phyloP scores from a whole-genome alignment of 2,797 vertebrate species.

The Pelochelys cantorii region DNA sequence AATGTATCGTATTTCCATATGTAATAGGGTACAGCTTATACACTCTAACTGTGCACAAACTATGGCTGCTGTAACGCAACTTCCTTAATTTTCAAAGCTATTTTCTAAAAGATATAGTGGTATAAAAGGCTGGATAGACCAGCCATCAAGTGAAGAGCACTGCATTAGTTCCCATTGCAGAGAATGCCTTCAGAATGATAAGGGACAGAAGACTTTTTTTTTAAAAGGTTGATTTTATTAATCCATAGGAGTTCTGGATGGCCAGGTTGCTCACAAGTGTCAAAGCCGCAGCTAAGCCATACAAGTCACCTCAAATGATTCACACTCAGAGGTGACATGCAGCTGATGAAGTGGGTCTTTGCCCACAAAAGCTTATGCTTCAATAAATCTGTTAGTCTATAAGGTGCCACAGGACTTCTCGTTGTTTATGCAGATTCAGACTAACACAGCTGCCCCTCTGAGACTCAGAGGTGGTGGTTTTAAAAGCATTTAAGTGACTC shows the following conservation, averaged over 20 bases:
- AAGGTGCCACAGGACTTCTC: too few relatives aligned
- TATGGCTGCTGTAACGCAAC: fast-evolving
- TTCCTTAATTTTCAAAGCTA: background rate
- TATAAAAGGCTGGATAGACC: background rate
- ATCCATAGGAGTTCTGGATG: background rate
- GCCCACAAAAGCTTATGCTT: too few relatives aligned
- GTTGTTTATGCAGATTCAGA: too few relatives aligned
- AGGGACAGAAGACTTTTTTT: background rate
- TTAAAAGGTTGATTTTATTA: background rate
- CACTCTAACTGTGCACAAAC: background rate
- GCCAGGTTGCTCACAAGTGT: background rate
- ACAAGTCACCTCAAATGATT: background rate
- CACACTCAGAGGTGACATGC: background rate
- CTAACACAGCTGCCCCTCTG: too few relatives aligned
- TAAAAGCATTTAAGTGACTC: background rate
- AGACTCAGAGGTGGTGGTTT: background rate
- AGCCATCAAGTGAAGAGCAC: background rate
- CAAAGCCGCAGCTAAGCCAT: background rate
- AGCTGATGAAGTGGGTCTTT: too few relatives aligned
- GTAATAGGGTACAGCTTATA: background rate
- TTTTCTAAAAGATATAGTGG: background rate
- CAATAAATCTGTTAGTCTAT: too few relatives aligned
- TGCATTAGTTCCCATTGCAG: background rate
- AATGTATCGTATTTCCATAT: background rate
- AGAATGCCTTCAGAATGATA: background rate